These are phyloP conservation scores for Parapristionchus giblindavisi DNA, from an alignment of 2,888 invertebrate species.

Conservation along the genomic window DNA sequence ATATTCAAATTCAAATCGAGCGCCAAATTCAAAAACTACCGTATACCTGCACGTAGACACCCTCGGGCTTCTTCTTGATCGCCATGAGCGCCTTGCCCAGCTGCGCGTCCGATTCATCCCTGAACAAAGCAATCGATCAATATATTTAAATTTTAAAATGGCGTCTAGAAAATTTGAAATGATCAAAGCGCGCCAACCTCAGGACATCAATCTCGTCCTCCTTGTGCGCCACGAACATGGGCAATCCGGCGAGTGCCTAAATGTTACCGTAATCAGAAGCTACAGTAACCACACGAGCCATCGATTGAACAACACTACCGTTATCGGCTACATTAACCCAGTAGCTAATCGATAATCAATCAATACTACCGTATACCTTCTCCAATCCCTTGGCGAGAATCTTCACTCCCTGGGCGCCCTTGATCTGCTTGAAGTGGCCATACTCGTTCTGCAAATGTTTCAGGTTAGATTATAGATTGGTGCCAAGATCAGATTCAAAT, in stretches of 20 bases:
- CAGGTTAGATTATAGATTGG: not conserved
- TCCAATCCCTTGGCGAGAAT: constrained; percentile 95
- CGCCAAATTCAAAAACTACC: constrained; percentile 4
- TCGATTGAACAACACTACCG: too few relatives aligned
- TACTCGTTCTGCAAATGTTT: constrained; percentile 75
- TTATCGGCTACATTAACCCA: too few relatives aligned
- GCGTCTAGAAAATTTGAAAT: too few relatives aligned
- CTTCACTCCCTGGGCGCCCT: constrained; percentile 97
- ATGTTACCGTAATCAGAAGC: too few relatives aligned
- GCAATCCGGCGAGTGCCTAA: constrained; percentile 93
- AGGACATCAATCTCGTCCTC: constrained; percentile 91
- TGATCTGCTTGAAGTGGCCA: constrained; percentile 90
- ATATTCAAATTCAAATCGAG: constrained; percentile 45
- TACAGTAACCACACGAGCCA: too few relatives aligned
- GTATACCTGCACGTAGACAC: constrained; percentile 93
- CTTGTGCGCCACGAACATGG: constrained; percentile 87
- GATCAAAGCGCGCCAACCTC: constrained; percentile 70
- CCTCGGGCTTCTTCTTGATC: constrained; percentile 88
- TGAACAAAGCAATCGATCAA: too few relatives aligned
- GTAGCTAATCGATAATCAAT: too few relatives aligned
- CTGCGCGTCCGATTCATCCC: constrained; percentile 87
- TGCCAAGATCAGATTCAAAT: not conserved
- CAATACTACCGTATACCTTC: constrained; percentile 46
- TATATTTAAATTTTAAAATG: too few relatives aligned
- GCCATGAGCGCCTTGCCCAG: constrained; percentile 87